Evolutionary conservation across 2,113 vertebrate species (phyloP).

Genomic region (Gadus chalcogrammus): DNA sequence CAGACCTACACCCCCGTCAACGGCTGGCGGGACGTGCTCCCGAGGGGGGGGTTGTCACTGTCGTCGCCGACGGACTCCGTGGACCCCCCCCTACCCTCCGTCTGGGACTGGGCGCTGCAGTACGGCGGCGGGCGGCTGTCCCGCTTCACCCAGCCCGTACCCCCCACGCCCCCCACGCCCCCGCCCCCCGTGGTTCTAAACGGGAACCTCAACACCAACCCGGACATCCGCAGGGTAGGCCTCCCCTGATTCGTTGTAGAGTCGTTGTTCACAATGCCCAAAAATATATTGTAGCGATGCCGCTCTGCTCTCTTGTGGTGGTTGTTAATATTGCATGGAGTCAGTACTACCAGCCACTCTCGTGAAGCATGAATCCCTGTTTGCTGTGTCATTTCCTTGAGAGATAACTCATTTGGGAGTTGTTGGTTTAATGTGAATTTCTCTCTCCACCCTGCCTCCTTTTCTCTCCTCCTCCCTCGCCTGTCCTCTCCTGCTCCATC

Average conservation of each 20-base stretch:
- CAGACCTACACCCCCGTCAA: slow-evolving; percentile 80
- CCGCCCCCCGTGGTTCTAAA: slow-evolving; percentile 56
- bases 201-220: slow-evolving; percentile 61
- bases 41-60: slow-evolving; percentile 41
- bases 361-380: neutral
- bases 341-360: neutral
- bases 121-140: slow-evolving; percentile 73
- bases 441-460: neutral
- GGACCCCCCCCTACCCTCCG: slow-evolving; percentile 54
- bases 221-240: slow-evolving; percentile 68
- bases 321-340: neutral
- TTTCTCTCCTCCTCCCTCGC: neutral
- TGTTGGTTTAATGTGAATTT: neutral
- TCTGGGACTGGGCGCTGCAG: slow-evolving; percentile 90
- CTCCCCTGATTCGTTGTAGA: neutral
- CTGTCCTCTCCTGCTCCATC: slow-evolving; percentile 41
- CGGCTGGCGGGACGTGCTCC: slow-evolving; percentile 64
- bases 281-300: neutral
- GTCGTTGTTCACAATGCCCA: no score
- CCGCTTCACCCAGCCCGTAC: slow-evolving; percentile 76
- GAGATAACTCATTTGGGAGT: no score
- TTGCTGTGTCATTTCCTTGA: no score
- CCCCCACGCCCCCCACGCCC: slow-evolving; percentile 18
- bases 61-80: slow-evolving; percentile 35
- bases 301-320: slow-evolving; percentile 22